These are phyloP conservation scores for Menidia beryllina DNA, from an alignment of 2,113 vertebrate species.

Conservation along the genomic window DNA sequence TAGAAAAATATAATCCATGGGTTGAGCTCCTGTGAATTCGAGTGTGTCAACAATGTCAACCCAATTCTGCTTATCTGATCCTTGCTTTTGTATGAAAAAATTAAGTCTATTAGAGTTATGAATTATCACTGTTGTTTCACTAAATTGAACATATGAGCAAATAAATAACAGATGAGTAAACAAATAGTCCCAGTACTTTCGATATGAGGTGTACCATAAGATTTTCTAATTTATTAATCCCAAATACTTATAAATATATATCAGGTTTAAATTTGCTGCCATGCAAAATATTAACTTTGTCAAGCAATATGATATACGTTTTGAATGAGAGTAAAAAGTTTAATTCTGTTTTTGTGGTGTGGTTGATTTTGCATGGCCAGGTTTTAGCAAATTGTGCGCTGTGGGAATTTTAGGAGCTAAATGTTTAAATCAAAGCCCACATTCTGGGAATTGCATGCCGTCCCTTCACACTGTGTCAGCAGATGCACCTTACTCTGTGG, in stretches of 20 bases:
- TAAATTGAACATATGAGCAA: constrained; percentile 14
- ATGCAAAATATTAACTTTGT: background rate
- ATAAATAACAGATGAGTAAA: background rate
- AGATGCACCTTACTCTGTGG: constrained; percentile 52
- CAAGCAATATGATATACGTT: background rate
- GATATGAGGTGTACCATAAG: background rate
- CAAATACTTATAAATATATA: background rate
- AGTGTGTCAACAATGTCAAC: constrained; percentile 57
- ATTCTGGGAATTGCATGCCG: constrained; percentile 36
- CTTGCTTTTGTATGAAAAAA: constrained; percentile 22
- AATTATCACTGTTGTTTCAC: constrained; percentile 40
- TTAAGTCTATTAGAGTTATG: constrained; percentile 22
- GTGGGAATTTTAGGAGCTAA: constrained; percentile 30
- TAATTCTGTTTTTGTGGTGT: background rate
- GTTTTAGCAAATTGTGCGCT: constrained; percentile 10
- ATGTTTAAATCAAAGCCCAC: constrained; percentile 50
- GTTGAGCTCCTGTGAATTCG: constrained; percentile 58
- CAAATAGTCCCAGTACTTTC: background rate
- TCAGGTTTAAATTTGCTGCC: background rate
- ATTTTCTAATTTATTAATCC: constrained; percentile 5
- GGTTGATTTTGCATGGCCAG: constrained; percentile 10
- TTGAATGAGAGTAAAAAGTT: background rate
- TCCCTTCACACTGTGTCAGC: constrained; percentile 40
- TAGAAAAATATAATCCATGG: constrained; percentile 70
- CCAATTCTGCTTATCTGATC: constrained; percentile 48